These are phyloP conservation scores for Ptychodera flava DNA, from an alignment of 35 echinoderm and acorn worm species.

Conservation along the genomic window DNA sequence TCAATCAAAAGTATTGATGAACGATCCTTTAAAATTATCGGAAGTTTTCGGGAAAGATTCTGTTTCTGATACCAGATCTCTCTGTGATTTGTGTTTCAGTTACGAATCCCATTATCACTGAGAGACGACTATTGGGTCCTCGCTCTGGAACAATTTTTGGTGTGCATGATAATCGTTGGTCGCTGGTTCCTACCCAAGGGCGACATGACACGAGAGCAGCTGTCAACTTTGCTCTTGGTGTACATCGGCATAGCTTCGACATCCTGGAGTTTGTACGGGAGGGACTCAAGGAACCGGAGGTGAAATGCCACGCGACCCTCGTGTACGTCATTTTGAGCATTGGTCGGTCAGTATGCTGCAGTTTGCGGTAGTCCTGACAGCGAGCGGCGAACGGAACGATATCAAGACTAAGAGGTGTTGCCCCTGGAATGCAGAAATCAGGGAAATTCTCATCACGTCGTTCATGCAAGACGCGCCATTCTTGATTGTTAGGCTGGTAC, in stretches of 20 bases:
- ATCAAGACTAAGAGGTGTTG: background rate
- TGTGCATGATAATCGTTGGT: slow-evolving; percentile 11
- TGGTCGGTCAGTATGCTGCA: slow-evolving; percentile 86
- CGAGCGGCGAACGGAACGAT: background rate
- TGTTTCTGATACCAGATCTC: background rate
- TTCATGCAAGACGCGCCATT: slow-evolving; percentile 82
- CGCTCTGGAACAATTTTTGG: background rate
- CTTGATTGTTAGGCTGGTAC: slow-evolving; percentile 60
- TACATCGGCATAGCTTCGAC: slow-evolving; percentile 98
- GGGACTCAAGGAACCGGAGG: slow-evolving; percentile 61
- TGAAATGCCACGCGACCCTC: slow-evolving; percentile 54
- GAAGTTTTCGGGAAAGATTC: background rate
- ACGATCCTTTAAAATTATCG: too few species aligned
- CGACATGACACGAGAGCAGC: slow-evolving; percentile 75
- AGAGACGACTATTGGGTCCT: background rate
- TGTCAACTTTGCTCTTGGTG: slow-evolving; percentile 84
- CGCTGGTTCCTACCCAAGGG: slow-evolving; percentile 94
- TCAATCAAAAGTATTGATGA: too few species aligned
- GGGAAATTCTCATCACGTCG: slow-evolving; percentile 72
- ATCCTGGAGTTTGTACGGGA: slow-evolving; percentile 93
- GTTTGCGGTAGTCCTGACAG: slow-evolving; percentile 68
- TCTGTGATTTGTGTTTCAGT: background rate
- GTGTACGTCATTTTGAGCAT: slow-evolving; percentile 59
- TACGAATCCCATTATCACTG: background rate
- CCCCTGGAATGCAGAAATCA: slow-evolving; percentile 67